Percentiles rank a stretch among this genome's conserved stretches.
phyloP scores from a whole-genome alignment of 1,140 invertebrate genomes.

The Drosophila setifemur region DNA sequence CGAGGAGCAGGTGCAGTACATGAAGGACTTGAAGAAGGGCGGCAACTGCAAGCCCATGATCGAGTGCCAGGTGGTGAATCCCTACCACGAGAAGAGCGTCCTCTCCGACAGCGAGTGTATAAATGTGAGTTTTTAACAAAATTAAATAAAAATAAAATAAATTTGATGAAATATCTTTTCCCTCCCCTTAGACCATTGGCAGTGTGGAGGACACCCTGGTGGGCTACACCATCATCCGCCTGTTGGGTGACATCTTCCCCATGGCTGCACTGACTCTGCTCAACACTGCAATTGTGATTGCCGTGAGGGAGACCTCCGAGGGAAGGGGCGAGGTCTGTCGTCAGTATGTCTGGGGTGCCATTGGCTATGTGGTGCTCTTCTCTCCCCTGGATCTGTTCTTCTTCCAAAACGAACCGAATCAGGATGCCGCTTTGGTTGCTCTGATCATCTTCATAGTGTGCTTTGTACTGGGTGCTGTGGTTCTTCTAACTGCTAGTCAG shows the following conservation, averaged over 20 bases:
- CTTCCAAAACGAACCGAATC: slow-evolving; percentile 38
- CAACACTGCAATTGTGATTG: slow-evolving; percentile 90
- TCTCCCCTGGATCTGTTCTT: slow-evolving; percentile 86
- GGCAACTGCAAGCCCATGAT: slow-evolving; percentile 84
- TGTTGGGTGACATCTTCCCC: slow-evolving; percentile 90
- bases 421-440: slow-evolving; percentile 34
- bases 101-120: slow-evolving; percentile 87
- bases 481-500: slow-evolving; percentile 72
- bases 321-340: slow-evolving; percentile 91
- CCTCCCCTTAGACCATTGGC: slow-evolving; percentile 80
- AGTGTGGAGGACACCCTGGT: slow-evolving; percentile 87
- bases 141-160: neutral
- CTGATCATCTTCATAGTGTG: slow-evolving; percentile 86
- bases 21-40: slow-evolving; percentile 66
- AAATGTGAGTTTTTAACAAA: slow-evolving; percentile 69
- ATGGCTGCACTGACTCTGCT: slow-evolving; percentile 88
- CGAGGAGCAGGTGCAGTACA: slow-evolving; percentile 64
- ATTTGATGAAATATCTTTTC: neutral
- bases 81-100: slow-evolving; percentile 86
- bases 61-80: slow-evolving; percentile 87
- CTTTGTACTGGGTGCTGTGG: slow-evolving; percentile 71
- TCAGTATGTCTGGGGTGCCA: slow-evolving; percentile 89
- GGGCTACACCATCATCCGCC: slow-evolving; percentile 87
- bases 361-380: slow-evolving; percentile 89
- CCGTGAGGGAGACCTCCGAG: slow-evolving; percentile 89